phyloP scores from a whole-genome alignment of 2,888 invertebrate species.

The Biston betularia region DNA sequence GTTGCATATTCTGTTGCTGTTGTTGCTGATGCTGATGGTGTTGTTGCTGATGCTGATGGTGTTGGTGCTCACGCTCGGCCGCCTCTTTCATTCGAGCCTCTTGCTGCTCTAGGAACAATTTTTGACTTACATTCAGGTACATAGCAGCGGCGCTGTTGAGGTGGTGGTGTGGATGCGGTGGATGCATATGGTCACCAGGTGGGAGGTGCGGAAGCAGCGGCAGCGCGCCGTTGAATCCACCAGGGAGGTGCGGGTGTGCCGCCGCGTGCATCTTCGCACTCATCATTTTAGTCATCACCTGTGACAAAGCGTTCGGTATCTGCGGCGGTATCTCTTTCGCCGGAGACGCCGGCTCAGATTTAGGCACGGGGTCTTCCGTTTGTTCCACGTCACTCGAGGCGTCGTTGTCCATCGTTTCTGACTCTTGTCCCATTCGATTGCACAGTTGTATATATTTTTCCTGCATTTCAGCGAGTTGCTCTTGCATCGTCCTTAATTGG shows the following conservation, averaged over 20 bases:
- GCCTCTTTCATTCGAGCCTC: conserved; percentile 91
- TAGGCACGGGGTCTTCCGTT: conserved; percentile 80
- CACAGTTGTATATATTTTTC: conserved; percentile 95
- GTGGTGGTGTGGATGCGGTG: conserved; percentile 85
- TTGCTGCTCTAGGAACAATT: conserved; percentile 91
- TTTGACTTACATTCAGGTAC: conserved; percentile 92
- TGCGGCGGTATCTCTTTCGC: conserved; percentile 83
- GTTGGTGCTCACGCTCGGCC: conserved; percentile 85
- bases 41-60: conserved; percentile 59
- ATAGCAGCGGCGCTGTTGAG: conserved; percentile 89
- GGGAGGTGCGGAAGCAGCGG: conserved; percentile 86
- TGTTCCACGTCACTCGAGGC: conserved; percentile 90
- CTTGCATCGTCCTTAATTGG: conserved; percentile 94
- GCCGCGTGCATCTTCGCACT: conserved; percentile 87
- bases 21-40: conserved; percentile 68
- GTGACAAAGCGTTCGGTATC: conserved; percentile 81
- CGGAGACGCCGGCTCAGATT: conserved; percentile 86
- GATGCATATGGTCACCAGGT: conserved; percentile 82
- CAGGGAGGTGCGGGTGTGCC: conserved; percentile 85
- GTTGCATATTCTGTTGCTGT: conserved; percentile 81
- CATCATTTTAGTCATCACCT: conserved; percentile 89
- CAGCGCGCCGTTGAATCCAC: conserved; percentile 86
- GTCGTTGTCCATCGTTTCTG: conserved; percentile 91
- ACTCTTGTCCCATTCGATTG: conserved; percentile 93
- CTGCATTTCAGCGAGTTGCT: conserved; percentile 96